Conservation (phyloP, 1,140 invertebrate genomes). For the Eueides isabella region DNA sequence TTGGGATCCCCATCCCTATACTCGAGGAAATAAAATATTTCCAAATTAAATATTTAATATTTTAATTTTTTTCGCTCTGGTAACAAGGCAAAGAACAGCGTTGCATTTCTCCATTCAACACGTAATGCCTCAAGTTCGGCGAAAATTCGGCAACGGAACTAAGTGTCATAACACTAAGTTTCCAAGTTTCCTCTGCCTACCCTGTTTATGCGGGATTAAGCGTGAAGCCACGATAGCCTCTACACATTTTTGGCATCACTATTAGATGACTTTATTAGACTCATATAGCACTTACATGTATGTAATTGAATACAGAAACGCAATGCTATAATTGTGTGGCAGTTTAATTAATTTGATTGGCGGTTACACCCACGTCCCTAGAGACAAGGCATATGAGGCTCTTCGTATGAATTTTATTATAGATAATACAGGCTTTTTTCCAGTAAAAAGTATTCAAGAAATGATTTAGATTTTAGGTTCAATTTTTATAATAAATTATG, state of each 20-base stretch:
- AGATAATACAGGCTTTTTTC: neutral
- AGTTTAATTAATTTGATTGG: conserved; percentile 20
- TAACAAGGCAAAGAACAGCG: no score
- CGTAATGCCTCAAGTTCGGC: no score
- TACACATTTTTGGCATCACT: neutral
- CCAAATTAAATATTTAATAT: no score
- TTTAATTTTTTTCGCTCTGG: no score
- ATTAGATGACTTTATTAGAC: neutral
- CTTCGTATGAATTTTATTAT: neutral
- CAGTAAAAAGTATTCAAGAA: neutral
- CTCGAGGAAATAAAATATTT: no score
- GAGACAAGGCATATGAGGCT: neutral
- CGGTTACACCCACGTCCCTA: conserved; percentile 9
- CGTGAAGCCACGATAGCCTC: no score
- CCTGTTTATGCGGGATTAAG: no score
- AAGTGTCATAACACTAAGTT: no score
- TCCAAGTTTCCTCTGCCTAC: no score
- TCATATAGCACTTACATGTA: neutral
- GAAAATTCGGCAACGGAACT: no score
- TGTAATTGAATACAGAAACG: neutral
- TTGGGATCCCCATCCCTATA: no score
- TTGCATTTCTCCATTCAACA: no score
- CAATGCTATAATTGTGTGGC: conserved; percentile 20
- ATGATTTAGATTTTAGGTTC: neutral
- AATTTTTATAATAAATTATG: neutral